phyloP scores from a whole-genome alignment of 2,113 vertebrate genomes.

The Psophia crepitans region DNA sequence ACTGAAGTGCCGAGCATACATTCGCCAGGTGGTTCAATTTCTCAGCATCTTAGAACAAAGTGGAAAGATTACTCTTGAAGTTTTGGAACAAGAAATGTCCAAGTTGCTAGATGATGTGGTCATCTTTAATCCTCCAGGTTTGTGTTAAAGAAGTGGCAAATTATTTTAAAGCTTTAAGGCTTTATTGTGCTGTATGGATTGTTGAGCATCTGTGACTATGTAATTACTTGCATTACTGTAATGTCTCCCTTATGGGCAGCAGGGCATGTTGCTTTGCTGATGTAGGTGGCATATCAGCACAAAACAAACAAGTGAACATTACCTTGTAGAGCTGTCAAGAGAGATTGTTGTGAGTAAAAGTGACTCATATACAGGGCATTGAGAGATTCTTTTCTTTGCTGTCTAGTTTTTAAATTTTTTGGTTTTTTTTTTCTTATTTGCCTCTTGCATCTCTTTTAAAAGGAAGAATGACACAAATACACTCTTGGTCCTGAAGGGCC shows the following conservation, averaged over 20 bases:
- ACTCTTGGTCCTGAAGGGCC: background rate
- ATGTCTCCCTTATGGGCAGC: background rate
- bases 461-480: background rate
- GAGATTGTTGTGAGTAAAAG: background rate
- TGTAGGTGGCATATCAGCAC: background rate
- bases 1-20: constrained; percentile 79
- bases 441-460: background rate
- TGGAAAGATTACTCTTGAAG: constrained; percentile 81
- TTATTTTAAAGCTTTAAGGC: background rate
- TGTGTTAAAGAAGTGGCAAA: background rate
- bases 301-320: background rate
- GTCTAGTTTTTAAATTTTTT: background rate
- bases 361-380: background rate
- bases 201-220: background rate
- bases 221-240: background rate
- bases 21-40: constrained; percentile 82
- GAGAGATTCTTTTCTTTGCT: background rate
- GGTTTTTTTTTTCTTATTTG: background rate
- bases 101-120: constrained; percentile 86
- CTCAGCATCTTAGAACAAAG: constrained; percentile 88
- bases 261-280: background rate
- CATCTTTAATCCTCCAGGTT: constrained; percentile 89
- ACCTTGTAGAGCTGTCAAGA: background rate
- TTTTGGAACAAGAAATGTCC: constrained; percentile 87
- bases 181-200: background rate